These are phyloP conservation scores for Sylvietta virens DNA, from an alignment of 2,113 vertebrate genomes.

Conservation along the genomic window DNA sequence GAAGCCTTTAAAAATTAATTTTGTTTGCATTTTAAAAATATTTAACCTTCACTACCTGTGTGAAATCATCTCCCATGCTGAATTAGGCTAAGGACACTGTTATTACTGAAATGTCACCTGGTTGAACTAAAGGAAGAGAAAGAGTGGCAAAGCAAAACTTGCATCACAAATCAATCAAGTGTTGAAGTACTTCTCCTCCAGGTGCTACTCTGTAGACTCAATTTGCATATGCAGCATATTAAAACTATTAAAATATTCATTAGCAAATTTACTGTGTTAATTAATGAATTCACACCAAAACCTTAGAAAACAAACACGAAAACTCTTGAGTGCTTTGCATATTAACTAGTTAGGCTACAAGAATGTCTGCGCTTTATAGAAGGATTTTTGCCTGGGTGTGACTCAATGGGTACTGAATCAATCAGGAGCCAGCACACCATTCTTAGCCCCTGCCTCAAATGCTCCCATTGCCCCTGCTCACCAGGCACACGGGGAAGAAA, in stretches of 20 bases:
- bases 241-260: conserved; percentile 27
- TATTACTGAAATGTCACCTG: conserved; percentile 44
- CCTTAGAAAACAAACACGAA: not conserved
- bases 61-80: not conserved
- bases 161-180: not conserved
- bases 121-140: not conserved
- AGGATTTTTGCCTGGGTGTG: not conserved
- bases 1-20: conserved; percentile 72
- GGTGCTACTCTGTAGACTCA: not conserved
- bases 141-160: not conserved
- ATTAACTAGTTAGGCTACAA: not conserved
- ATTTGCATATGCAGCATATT: not conserved
- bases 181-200: not conserved
- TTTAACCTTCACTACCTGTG: conserved; percentile 61
- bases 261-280: not conserved
- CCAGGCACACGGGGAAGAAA: not conserved
- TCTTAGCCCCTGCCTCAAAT: accelerated
- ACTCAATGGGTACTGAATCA: not conserved
- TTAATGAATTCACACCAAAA: not conserved
- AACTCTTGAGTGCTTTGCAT: not conserved
- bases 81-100: not conserved
- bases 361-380: not conserved
- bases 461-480: not conserved
- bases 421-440: not conserved
- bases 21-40: conserved; percentile 68